Base-by-base conservation (phyloP, 2,113 vertebrate genomes). In the Passer montanus region DNA sequence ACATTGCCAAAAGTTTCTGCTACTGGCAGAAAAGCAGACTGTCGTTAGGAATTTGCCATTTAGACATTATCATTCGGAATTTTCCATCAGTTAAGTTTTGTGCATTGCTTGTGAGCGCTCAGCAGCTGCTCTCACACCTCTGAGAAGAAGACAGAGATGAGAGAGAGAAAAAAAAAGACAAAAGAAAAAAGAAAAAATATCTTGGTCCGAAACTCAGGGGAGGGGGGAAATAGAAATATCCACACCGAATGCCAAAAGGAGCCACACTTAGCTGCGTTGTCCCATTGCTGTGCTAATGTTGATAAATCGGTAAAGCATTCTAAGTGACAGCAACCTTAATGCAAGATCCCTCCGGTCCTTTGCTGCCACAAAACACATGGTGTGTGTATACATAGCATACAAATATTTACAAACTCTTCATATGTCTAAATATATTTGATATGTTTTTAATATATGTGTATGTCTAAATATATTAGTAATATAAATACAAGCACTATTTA, bases 51-150 rank as follows among this genome's bases (percentile, higher is more conserved):
- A 67, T 53, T 67, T 39, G 19, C 11, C 16, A 21, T 41, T 67
- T 67, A 50, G 43, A 9, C 33, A 35, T 19, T 60, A 24, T 11
- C 5, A 15, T n/a, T 46, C 5, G 5, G 33, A 46, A 75, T 41
- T 60, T 41, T 67, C 11, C 20, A 11, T 18, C 39, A 39, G 8
- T 14, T 24, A 15, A 19, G 15, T 47, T 56, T 33, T 19, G 14
- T 30, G 58, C 4, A 0, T 33, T 31, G 13, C 6, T 11, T 7
- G 0, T 2, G 15, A n/a, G 30, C 0, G 0, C 16, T 41, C 37
- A 24, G 3, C 50, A n/a, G 10, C 28, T 56, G 37, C 20, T 44
- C 49, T 64, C 3, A 47, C 8, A 22, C 12, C 6, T 33, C 17
- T 9, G 16, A 80, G 33, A 31, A 21, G 37, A 15, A 76, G 12